These are phyloP conservation scores for Agriotes lineatus DNA, from an alignment of 2,888 invertebrate genomes.

Conservation along the genomic window DNA sequence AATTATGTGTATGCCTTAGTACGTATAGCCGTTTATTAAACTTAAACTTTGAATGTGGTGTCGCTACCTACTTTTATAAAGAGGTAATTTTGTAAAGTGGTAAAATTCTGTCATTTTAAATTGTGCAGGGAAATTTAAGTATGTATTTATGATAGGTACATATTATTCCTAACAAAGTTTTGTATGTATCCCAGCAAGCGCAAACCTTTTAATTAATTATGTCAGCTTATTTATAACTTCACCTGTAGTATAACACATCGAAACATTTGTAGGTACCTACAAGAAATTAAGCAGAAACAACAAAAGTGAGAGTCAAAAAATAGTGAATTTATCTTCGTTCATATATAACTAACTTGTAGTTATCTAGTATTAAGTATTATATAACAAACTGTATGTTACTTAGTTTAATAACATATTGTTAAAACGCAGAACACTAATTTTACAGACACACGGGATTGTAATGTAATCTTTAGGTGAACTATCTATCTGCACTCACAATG, in stretches of 20 bases:
- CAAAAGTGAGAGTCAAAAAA: too few relatives aligned
- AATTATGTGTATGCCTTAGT: conserved; percentile 39
- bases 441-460: conserved; percentile 3
- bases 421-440: conserved; percentile 8
- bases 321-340: too few relatives aligned
- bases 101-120: not conserved
- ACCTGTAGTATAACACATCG: too few relatives aligned
- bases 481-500: conserved; percentile 2
- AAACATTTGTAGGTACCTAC: too few relatives aligned
- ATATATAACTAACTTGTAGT: too few relatives aligned
- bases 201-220: too few relatives aligned
- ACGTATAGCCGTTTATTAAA: conserved; percentile 11
- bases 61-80: conserved; percentile 9
- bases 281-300: too few relatives aligned
- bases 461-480: not conserved
- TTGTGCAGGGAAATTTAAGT: not conserved
- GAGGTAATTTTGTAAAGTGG: not conserved
- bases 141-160: too few relatives aligned
- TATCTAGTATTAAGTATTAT: not conserved
- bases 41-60: not conserved
- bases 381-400: conserved; percentile 3
- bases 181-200: too few relatives aligned
- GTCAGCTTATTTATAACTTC: too few relatives aligned
- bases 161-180: too few relatives aligned
- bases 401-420: conserved; percentile 13